Evolutionary conservation across 2,113 vertebrate species (phyloP), one percentile per base, ranked within the genome.

Genomic region (Oreochromis niloticus): DNA sequence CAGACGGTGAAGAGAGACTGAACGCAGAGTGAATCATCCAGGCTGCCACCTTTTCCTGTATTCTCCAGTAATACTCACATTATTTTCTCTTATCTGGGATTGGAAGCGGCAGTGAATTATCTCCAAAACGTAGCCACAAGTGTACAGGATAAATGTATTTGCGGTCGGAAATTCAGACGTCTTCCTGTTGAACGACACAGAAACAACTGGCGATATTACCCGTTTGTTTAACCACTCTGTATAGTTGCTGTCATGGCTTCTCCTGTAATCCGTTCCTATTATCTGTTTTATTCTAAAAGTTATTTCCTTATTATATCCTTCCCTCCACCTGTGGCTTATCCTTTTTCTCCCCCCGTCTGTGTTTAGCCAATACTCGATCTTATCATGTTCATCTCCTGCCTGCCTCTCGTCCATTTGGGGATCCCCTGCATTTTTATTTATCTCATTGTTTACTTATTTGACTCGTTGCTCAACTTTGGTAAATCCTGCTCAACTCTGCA

Each of bases 1-100:
- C 88, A 91, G 91, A 92, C 61, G 36, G 83, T 68, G 81, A 80
- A 57, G 50, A 79, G 86, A 85, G 71, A 79, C 36, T 79, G 63
- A 89, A 52, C 22, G 12, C 34, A 59, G 82, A 79, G 54, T 89
- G 91, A 93, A 91, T 94, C 92, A 91, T 94, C 41, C 19, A 7
- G 80, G 7, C 82, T 85, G 86, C 34, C 88, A 92, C 90, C 52
- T 87, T 84, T 48, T 80, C 27, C 57, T 83, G 34, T 78, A 32
- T 87, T 89, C 82, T 73, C 57, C 81, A 32, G 36, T 87, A 52
- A 87, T 27, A 30, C 27, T 81, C 57, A 82, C 82, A 90, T 88
- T 55, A 87, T 91, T 75, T 87, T 73, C 84, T 88, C 75, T 92
- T 83, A 85, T 90, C 84, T 87, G 32, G 63, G 75, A 82, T 78